Evolutionary conservation across 2,113 vertebrate genomes (phyloP).

Genomic region (Myiozetetes cayanensis): DNA sequence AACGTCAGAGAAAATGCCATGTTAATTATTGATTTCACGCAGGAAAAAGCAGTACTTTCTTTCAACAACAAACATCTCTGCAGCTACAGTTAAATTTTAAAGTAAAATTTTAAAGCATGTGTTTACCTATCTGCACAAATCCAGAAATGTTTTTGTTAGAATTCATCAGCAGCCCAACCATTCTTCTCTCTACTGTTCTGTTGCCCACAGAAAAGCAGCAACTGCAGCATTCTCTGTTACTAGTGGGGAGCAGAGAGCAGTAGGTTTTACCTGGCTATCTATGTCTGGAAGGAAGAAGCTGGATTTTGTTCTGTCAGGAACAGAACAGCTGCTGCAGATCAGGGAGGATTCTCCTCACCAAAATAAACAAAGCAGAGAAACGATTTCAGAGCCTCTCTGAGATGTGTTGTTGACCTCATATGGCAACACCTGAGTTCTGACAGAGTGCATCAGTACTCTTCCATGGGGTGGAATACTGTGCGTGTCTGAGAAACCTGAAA

Average conservation of each 20-base stretch:
- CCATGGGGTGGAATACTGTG: fast-evolving
- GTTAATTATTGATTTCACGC: conserved; percentile 5
- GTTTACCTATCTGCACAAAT: background rate
- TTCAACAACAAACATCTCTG: background rate
- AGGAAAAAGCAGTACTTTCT: background rate
- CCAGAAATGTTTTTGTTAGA: background rate
- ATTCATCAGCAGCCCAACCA: background rate
- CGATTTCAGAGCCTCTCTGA: background rate
- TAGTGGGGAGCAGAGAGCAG: background rate
- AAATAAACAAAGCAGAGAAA: background rate
- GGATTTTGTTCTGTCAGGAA: background rate
- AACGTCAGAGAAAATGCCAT: background rate
- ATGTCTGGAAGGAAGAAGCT: background rate
- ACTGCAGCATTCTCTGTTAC: background rate
- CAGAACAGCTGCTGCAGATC: fast-evolving
- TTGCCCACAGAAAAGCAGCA: background rate
- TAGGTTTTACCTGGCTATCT: background rate
- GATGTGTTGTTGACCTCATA: background rate
- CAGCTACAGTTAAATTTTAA: background rate
- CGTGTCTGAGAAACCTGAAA: background rate
- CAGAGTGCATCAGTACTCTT: background rate
- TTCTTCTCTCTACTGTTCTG: background rate
- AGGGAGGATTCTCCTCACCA: background rate
- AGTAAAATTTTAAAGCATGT: background rate
- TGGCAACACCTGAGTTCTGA: background rate